A percentile compares a stretch with the other conserved stretches of the same genome.
These are phyloP conservation scores for Flabesymbios commensalis DNA, from an alignment of 2,888 invertebrate species.

Conservation along the genomic window DNA sequence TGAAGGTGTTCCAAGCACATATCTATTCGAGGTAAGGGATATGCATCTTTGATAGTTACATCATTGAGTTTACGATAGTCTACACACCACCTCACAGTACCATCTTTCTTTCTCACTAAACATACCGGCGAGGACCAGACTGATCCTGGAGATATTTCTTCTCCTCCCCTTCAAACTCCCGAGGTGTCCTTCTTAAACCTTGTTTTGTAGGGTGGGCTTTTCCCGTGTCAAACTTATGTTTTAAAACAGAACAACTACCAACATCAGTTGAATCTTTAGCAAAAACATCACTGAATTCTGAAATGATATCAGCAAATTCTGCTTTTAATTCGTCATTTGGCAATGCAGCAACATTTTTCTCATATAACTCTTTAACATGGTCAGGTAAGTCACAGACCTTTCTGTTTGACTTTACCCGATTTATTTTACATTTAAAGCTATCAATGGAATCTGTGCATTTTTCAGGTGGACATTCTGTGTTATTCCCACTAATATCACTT, in stretches of 20 bases:
- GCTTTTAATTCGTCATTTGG: too few relatives aligned
- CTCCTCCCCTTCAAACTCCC: background rate
- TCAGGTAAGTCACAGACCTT: too few relatives aligned
- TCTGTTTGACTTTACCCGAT: too few relatives aligned
- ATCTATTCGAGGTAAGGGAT: conserved; percentile 25
- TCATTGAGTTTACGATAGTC: conserved; percentile 29
- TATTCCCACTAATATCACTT: too few relatives aligned
- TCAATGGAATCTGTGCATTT: too few relatives aligned
- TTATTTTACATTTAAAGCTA: too few relatives aligned
- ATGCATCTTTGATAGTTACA: conserved; percentile 27
- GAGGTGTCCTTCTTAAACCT: background rate
- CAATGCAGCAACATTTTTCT: too few relatives aligned
- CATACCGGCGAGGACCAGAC: conserved; percentile 16
- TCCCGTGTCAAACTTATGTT: background rate
- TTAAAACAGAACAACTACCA: background rate
- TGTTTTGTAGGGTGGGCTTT: background rate
- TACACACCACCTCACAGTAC: conserved; percentile 23
- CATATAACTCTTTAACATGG: too few relatives aligned
- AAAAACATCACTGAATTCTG: too few relatives aligned
- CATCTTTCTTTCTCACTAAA: conserved; percentile 26
- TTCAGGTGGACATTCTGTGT: too few relatives aligned
- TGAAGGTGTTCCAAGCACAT: conserved; percentile 28
- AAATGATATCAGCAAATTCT: too few relatives aligned
- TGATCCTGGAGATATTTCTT: background rate
- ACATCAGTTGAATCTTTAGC: background rate